A percentile compares a stretch with the other conserved stretches of the same genome.
Conservation (phyloP, 2,888 invertebrate genomes). For the Gonocerus acuteangulatus region DNA sequence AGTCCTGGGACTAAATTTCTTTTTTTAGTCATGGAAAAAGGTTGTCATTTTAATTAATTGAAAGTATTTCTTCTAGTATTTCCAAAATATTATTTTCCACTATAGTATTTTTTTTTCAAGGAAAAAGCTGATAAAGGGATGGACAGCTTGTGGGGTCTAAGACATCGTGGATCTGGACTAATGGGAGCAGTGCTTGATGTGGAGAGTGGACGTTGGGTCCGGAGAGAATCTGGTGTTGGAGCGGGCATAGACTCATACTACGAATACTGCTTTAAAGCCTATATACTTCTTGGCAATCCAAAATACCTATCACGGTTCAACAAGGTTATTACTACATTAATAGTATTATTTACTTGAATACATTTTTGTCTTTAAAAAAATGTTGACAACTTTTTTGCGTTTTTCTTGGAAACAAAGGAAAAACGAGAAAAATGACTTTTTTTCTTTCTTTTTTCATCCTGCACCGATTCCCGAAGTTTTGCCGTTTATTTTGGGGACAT, state of each 20-base stretch:
- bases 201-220: slow-evolving; percentile 96
- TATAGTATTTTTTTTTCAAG: slow-evolving; percentile 43
- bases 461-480: too few species aligned
- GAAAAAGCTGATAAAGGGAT: slow-evolving; percentile 91
- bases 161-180: slow-evolving; percentile 82
- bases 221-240: slow-evolving; percentile 95
- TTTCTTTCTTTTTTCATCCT: too few species aligned
- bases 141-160: slow-evolving; percentile 91
- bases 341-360: too few species aligned
- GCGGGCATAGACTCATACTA: slow-evolving; percentile 99
- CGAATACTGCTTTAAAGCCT: slow-evolving; percentile 95
- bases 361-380: background rate
- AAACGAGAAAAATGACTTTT: too few species aligned
- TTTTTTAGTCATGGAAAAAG: too few species aligned
- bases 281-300: slow-evolving; percentile 88
- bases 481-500: too few species aligned
- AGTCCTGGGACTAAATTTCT: too few species aligned
- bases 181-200: slow-evolving; percentile 97
- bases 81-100: too few species aligned
- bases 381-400: too few species aligned
- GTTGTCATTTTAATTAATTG: too few species aligned
- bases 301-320: slow-evolving; percentile 90
- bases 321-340: slow-evolving; percentile 44
- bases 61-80: too few species aligned
- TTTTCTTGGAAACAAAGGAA: too few species aligned